Conservation (phyloP, 2,888 invertebrate genomes). For the Campaea margaritaria region DNA sequence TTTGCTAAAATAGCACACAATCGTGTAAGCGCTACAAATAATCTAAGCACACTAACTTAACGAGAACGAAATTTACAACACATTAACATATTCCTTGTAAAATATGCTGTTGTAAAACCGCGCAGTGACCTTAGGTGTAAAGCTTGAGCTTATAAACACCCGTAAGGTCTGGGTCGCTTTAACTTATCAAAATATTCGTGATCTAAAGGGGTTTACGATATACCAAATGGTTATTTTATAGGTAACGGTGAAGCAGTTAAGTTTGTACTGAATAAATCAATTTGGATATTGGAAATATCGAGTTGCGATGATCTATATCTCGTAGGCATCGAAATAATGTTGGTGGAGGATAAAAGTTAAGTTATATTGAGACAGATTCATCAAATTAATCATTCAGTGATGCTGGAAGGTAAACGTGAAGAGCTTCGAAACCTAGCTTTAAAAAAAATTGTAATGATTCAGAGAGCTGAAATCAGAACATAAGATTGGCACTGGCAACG, state of each 20-base stretch:
- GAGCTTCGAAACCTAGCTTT: no score
- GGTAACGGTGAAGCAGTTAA: slow-evolving; percentile 21
- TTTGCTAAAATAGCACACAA: neutral
- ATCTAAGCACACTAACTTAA: slow-evolving; percentile 8
- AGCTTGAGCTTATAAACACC: neutral
- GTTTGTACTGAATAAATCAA: slow-evolving; percentile 17
- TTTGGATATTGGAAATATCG: neutral
- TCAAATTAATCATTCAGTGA: no score
- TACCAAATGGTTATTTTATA: slow-evolving; percentile 19
- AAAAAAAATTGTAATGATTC: no score
- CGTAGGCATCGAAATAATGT: no score
- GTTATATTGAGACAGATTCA: no score
- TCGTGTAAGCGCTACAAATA: neutral
- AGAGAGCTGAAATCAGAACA: no score
- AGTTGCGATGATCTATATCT: neutral
- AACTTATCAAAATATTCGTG: slow-evolving; percentile 28
- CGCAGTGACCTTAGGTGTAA: slow-evolving; percentile 13
- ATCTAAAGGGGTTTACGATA: slow-evolving; percentile 21
- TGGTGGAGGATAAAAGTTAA: no score
- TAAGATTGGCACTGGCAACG: no score
- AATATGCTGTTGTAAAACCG: slow-evolving; percentile 17
- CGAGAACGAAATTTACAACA: slow-evolving; percentile 18
- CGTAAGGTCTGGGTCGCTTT: slow-evolving; percentile 23
- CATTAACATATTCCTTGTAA: slow-evolving; percentile 12
- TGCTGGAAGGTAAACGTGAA: no score